Evolutionary conservation across 2,797 vertebrate species (phyloP).

Genomic region (Chelmon rostratus): DNA sequence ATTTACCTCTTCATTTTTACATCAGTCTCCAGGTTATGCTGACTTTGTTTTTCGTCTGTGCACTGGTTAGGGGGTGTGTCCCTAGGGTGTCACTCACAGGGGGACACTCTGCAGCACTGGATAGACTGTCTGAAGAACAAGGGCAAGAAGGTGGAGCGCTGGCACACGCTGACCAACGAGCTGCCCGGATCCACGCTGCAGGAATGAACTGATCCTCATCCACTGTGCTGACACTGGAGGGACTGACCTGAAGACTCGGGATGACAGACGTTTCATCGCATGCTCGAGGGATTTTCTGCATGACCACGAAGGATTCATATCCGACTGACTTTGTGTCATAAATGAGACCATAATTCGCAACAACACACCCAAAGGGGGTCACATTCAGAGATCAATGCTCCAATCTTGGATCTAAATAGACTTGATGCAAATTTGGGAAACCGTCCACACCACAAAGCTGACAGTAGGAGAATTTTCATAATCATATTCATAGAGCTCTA

Average conservation of each 20-base stretch:
- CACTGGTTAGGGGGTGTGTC: constrained; percentile 86
- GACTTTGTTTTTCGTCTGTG: constrained; percentile 7
- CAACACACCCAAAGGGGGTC: constrained; percentile 29
- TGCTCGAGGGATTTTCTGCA: constrained; percentile 73
- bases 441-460: background rate
- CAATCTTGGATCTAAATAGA: constrained; percentile 34
- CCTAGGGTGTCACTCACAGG: constrained; percentile 89
- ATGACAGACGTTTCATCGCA: constrained; percentile 62
- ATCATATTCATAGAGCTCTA: constrained; percentile 46
- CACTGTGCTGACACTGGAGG: constrained; percentile 22
- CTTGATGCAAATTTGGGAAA: constrained; percentile 36
- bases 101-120: constrained; percentile 91
- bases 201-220: constrained; percentile 71
- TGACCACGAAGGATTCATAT: constrained; percentile 64
- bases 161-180: constrained; percentile 94
- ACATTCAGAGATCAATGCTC: constrained; percentile 41
- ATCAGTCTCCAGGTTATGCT: background rate
- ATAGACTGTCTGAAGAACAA: constrained; percentile 92
- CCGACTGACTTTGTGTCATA: constrained; percentile 63
- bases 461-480: constrained; percentile 37
- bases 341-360: constrained; percentile 51
- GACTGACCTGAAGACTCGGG: constrained; percentile 30
- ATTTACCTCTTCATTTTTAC: too few relatives aligned
- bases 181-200: constrained; percentile 88
- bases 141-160: constrained; percentile 89